Evolutionary conservation across 2,797 vertebrate species (phyloP).

Genomic region (Arnoldichthys spilopterus): DNA sequence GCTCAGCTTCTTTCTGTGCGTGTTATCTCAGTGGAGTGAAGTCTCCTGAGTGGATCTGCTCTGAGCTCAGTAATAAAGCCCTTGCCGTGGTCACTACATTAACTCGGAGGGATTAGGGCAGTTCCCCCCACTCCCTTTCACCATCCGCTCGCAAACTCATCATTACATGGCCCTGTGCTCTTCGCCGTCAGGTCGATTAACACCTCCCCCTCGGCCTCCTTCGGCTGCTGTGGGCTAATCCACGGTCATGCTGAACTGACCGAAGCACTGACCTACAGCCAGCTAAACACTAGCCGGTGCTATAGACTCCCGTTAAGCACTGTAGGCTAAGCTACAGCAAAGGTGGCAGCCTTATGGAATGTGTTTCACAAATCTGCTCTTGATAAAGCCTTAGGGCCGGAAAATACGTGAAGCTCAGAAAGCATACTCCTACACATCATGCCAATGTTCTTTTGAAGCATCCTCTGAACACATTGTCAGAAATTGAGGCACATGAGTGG

Average conservation of each 20-base stretch:
- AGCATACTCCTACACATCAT: too few relatives aligned
- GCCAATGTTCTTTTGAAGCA: too few relatives aligned
- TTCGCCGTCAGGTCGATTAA: conserved; percentile 50
- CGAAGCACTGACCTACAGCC: conserved; percentile 3
- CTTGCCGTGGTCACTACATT: conserved; percentile 31
- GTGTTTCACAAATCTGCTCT: background rate
- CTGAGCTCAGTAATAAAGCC: conserved; percentile 30
- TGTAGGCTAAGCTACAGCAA: background rate
- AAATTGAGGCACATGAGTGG: too few relatives aligned
- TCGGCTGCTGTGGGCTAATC: conserved; percentile 29
- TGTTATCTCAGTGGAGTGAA: conserved; percentile 30
- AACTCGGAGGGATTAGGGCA: conserved; percentile 42
- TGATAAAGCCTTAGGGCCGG: background rate
- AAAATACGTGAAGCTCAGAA: too few relatives aligned
- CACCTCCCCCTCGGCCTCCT: conserved; percentile 37
- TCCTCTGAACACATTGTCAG: too few relatives aligned
- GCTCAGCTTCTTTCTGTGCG: conserved; percentile 19
- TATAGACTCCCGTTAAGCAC: background rate
- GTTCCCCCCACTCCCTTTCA: background rate
- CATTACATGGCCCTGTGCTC: conserved; percentile 20
- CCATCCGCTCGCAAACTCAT: conserved; percentile 39
- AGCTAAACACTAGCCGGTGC: background rate
- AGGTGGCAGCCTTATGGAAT: background rate
- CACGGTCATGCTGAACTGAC: background rate
- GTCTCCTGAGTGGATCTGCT: conserved; percentile 35